Base-by-base conservation (phyloP, 2,888 invertebrate species). In the Watsonalla cultraria region DNA sequence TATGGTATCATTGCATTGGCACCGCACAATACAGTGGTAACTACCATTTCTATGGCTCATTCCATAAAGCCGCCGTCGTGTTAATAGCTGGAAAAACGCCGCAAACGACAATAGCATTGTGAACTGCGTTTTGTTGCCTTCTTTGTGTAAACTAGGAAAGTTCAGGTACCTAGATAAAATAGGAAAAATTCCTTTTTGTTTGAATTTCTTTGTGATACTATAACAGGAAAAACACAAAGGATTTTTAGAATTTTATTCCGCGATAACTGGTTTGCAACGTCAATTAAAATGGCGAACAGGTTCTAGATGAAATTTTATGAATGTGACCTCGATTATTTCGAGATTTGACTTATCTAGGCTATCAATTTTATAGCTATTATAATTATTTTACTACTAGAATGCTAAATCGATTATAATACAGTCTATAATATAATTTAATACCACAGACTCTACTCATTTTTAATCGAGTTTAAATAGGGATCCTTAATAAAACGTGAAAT, bases 81-180 rank as follows among this genome's bases (percentile, higher is more conserved):
- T 58, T 70, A 67, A 68, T 66, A 62, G 67, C 56, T 53, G 51
- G 57, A 60, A 62, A 58, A 65, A 61, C 56, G 58, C 48, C 58
- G 57, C 51, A 47, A 54, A 52, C 46, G 52, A 60, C 39, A 51
- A 46, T 51, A 53, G 42, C 49, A 50, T 46, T 53, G 45, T 54
- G 35, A 45, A 39, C 46, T n/a, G n/a, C 46, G 35, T 6, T 37
- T 47, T 13, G 48, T 52, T 52, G 46, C 46, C 51, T 50, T 49
- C 55, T 56, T 52, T 49, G 39, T 46, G 51, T 49, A 9, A 24
- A 49, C 51, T 46, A 46, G 45, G 42, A 51, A 51, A 24, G 47
- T 54, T 52, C 46, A 48, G 48, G 51, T 37, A 7, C 37, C 45
- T 52, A 49, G 49, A 54, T 54, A 54, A 52, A 54, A 39, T 54